phyloP scores from a whole-genome alignment of 2,888 invertebrate species.

The Pandemis corylana region DNA sequence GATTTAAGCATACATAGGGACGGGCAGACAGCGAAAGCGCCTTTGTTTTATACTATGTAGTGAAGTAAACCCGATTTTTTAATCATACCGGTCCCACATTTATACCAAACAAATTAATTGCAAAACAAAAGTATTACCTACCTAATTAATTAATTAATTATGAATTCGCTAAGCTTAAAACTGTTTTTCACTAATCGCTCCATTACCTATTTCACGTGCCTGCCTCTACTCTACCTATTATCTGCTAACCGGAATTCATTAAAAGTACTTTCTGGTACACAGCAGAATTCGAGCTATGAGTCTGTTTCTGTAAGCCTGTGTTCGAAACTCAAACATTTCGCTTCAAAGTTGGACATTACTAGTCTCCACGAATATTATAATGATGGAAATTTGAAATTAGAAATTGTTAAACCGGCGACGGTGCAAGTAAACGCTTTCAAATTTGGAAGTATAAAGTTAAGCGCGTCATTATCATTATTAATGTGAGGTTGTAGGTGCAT shows the following conservation, averaged over 20 bases:
- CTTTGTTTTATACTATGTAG: no score
- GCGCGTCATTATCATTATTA: background rate
- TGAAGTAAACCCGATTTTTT: no score
- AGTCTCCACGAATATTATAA: constrained; percentile 15
- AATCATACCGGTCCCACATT: no score
- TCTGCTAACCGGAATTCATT: background rate
- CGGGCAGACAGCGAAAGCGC: no score
- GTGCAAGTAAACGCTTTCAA: background rate
- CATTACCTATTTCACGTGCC: background rate
- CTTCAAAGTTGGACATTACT: constrained; percentile 11
- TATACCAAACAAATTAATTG: no score
- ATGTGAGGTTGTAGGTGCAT: background rate
- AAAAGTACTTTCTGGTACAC: background rate
- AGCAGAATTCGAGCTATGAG: constrained; percentile 1
- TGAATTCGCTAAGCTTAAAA: background rate
- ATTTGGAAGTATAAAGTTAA: background rate
- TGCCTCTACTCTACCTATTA: background rate
- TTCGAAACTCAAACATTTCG: constrained; percentile 18
- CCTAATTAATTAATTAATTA: no score
- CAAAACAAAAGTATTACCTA: background rate
- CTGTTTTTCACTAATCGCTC: background rate
- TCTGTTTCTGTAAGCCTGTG: background rate
- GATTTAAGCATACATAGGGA: no score
- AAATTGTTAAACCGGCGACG: constrained; percentile 5
- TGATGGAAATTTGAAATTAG: constrained; percentile 21